Conservation (phyloP, 2,113 vertebrate species). For the Bos taurus region DNA sequence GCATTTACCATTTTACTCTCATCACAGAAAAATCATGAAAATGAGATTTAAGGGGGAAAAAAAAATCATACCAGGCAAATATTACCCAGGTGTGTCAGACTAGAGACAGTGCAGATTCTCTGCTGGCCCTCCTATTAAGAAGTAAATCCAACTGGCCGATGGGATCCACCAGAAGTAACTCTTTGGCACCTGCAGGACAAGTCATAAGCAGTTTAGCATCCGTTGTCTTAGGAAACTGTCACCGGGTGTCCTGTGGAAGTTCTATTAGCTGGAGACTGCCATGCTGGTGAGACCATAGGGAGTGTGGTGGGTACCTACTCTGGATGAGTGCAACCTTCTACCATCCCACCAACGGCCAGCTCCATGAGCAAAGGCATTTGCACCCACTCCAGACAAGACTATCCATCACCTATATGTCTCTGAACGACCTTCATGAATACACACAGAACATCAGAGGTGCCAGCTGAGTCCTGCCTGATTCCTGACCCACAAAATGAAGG, state of each 20-base stretch:
- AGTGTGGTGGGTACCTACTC: accelerated
- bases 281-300: accelerated
- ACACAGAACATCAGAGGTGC: background rate
- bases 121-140: background rate
- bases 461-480: background rate
- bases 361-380: background rate
- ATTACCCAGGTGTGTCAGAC: background rate
- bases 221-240: background rate
- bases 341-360: no score
- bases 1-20: background rate
- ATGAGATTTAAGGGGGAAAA: background rate
- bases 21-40: background rate
- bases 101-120: background rate
- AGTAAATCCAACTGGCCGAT: background rate
- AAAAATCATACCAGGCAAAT: background rate
- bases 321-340: background rate
- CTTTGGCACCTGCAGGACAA: background rate
- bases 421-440: background rate
- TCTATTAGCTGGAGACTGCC: background rate
- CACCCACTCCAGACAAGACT: background rate
- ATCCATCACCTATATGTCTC: accelerated
- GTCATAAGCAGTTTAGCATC: background rate
- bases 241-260: accelerated
- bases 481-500: background rate
- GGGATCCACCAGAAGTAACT: background rate